Conservation (phyloP, 2,888 invertebrate species). For the Merodon equestris region DNA sequence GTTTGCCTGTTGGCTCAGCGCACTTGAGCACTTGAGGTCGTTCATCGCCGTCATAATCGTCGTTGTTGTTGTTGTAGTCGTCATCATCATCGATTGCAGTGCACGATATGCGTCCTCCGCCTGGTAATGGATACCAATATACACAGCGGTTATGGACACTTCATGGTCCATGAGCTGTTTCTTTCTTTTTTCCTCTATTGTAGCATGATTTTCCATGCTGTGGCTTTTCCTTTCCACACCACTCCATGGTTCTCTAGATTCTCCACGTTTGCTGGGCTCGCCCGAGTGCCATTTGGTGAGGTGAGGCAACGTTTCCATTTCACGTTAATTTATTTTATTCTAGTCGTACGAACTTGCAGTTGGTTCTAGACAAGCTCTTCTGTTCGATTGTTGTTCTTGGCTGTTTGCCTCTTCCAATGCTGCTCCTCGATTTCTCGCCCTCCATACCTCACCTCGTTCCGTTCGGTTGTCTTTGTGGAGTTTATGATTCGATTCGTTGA, state of each 20-base stretch:
- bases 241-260: background rate
- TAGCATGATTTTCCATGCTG: slow-evolving; percentile 37
- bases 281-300: background rate
- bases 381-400: no score
- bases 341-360: slow-evolving; percentile 37
- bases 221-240: slow-evolving; percentile 24
- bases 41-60: slow-evolving; percentile 45
- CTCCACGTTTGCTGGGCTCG: background rate
- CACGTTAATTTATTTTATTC: slow-evolving; percentile 66
- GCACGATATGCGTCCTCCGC: slow-evolving; percentile 62
- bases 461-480: slow-evolving; percentile 51
- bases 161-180: slow-evolving; percentile 59
- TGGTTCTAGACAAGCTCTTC: slow-evolving; percentile 26
- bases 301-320: slow-evolving; percentile 45
- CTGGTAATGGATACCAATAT: slow-evolving; percentile 61
- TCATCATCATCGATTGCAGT: slow-evolving; percentile 61
- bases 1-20: slow-evolving; percentile 4
- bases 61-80: slow-evolving; percentile 9
- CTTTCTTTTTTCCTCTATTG: slow-evolving; percentile 57
- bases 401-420: no score
- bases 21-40: slow-evolving; percentile 41
- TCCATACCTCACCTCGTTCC: background rate
- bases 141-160: slow-evolving; percentile 63
- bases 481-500: slow-evolving; percentile 58
- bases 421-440: no score